Conservation (phyloP, 1,140 invertebrate genomes). For the Cepaea nemoralis region DNA sequence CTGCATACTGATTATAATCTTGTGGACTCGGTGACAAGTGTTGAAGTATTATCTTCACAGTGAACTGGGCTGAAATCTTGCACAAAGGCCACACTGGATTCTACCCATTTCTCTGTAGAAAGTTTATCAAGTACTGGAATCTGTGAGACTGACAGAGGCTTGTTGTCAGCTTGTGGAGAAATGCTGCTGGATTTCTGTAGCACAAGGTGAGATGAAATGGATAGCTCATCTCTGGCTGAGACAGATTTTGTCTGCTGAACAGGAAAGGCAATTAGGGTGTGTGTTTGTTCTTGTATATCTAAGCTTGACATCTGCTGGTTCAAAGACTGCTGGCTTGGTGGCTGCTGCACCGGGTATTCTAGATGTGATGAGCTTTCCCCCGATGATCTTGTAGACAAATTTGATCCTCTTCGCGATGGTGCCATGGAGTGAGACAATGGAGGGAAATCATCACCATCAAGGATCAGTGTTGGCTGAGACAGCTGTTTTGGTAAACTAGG, state of each 20-base stretch:
- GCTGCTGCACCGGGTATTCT: background rate
- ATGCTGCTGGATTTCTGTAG: background rate
- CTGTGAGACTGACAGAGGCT: background rate
- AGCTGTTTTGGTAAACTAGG: no score
- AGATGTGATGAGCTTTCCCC: background rate
- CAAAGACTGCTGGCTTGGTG: background rate
- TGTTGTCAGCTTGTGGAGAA: background rate
- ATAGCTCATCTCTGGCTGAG: background rate
- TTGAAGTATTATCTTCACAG: background rate
- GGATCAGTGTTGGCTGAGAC: background rate
- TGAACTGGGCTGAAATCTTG: background rate
- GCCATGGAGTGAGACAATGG: background rate
- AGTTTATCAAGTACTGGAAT: background rate
- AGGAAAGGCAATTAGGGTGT: background rate
- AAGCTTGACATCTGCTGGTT: background rate
- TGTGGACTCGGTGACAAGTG: background rate
- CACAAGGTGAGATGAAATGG: background rate
- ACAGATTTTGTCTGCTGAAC: background rate
- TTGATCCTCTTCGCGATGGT: background rate
- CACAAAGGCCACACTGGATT: constrained; percentile 2
- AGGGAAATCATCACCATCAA: constrained; percentile 13
- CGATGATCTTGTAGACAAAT: background rate
- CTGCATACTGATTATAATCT: background rate
- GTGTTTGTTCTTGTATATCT: background rate
- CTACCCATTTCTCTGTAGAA: constrained; percentile 28